A percentile compares a stretch with the other conserved stretches of the same genome.
Conservation (phyloP, 2,888 invertebrate species). For the Zootermopsis nevadensis region DNA sequence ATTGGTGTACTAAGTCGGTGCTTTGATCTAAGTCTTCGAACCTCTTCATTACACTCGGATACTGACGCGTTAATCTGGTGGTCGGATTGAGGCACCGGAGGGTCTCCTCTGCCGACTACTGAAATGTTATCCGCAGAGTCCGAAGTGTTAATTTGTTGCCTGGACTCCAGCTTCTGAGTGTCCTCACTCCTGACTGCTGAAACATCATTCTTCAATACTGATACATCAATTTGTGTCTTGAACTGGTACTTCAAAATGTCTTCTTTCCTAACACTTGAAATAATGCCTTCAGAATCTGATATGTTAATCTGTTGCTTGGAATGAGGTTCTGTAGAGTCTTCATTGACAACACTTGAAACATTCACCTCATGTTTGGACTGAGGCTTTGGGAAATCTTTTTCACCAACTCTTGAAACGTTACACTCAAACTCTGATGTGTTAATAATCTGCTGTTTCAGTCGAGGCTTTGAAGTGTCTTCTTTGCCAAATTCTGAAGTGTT, state of each 20-base stretch:
- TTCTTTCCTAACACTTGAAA: not conserved
- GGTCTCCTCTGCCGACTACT: not conserved
- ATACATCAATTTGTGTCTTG: not conserved
- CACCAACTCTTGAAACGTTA: too few relatives aligned
- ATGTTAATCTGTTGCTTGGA: not conserved
- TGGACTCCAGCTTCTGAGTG: not conserved
- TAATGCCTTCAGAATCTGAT: not conserved
- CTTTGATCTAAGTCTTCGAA: not conserved
- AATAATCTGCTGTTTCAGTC: too few relatives aligned
- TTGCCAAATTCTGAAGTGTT: too few relatives aligned
- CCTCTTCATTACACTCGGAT: not conserved
- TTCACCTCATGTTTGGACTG: not conserved
- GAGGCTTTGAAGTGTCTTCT: too few relatives aligned
- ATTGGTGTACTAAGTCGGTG: not conserved
- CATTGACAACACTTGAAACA: not conserved
- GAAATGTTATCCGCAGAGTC: not conserved
- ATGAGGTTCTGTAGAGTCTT: not conserved
- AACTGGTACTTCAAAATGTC: not conserved
- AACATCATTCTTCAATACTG: not conserved
- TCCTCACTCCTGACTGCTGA: not conserved
- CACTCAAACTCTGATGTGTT: too few relatives aligned
- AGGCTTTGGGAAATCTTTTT: not conserved
- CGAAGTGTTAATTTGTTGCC: not conserved
- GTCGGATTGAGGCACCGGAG: not conserved
- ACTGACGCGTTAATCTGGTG: not conserved